Conservation (phyloP, 1,140 invertebrate species). For the Probaryconus sp. region DNA sequence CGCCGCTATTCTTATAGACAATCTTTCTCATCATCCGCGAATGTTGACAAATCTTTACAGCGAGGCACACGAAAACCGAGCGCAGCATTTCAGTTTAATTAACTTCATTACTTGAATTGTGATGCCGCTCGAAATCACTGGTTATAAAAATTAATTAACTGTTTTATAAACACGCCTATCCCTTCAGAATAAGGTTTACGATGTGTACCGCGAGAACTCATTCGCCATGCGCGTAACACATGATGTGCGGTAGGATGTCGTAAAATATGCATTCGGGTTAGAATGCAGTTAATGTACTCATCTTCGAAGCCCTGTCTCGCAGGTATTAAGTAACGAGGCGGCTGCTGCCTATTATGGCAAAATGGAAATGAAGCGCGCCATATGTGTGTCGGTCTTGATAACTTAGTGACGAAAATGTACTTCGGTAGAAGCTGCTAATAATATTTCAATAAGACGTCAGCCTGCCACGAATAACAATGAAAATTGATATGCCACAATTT, state of each 20-base stretch:
- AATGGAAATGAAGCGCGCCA: slow-evolving; percentile 62
- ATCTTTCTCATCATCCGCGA: slow-evolving; percentile 27
- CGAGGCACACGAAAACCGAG: not conserved
- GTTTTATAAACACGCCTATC: slow-evolving; percentile 45
- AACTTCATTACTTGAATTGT: slow-evolving; percentile 12
- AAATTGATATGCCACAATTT: slow-evolving; percentile 33
- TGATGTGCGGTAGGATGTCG: slow-evolving; percentile 45
- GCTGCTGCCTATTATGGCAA: slow-evolving; percentile 59
- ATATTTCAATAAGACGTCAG: slow-evolving; percentile 60
- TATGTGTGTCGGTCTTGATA: slow-evolving; percentile 55
- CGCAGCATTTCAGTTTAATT: slow-evolving; percentile 37
- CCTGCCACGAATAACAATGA: slow-evolving; percentile 33
- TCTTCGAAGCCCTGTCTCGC: slow-evolving; percentile 61
- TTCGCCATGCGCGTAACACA: slow-evolving; percentile 42
- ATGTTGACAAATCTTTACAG: slow-evolving; percentile 23
- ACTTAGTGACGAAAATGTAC: slow-evolving; percentile 28
- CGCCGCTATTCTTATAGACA: too few relatives aligned
- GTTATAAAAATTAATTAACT: slow-evolving; percentile 55
- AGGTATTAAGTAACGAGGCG: slow-evolving; percentile 62
- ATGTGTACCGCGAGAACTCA: slow-evolving; percentile 24
- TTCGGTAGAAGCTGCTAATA: slow-evolving; percentile 46
- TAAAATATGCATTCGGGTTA: slow-evolving; percentile 64
- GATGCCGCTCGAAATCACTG: slow-evolving; percentile 21
- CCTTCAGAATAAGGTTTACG: slow-evolving; percentile 42
- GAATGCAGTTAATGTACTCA: slow-evolving; percentile 63